Evolutionary conservation across 2,113 vertebrate species (phyloP), one percentile per base, ranked within the genome.

Genomic region (Neogale vison): DNA sequence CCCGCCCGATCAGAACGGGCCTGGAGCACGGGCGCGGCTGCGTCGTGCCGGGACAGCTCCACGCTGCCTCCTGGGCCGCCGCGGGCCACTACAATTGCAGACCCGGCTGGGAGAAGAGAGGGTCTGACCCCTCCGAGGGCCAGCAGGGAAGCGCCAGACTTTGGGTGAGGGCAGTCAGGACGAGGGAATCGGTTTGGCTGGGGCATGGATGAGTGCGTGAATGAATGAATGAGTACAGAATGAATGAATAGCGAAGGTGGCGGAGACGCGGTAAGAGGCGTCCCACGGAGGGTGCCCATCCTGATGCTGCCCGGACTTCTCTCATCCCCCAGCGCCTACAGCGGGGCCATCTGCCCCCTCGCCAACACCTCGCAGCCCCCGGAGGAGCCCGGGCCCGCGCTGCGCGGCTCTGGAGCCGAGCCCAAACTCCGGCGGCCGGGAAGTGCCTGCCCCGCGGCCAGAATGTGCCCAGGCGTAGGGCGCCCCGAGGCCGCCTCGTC

Each of bases 41-140:
- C 59, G 50, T 97, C 67, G n/a, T 96, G 96, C 97, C 20, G 63
- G 89, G 86, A 84, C 96, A 97, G 95, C 97, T 97, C 95, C 92
- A 81, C 71, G 79, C 92, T 81, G 81, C 81, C 93, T 96, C 90
- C 76, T 6, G 6, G 79, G 95, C 95, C 88, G 36, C 31, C 9
- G 1, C 67, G 20, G 45, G 79, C 90, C 72, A 36, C 88, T 52
- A 17, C 83, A 52, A 15, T 15, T 39, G 83, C 29, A 52, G 50
- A 90, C 72, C n/a, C 7, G 7, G 36, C 55, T 4, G 87, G 13
- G 15, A 45, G 17, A 29, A 74, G 14, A 29, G 18, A 23, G 15
- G 31, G n/a, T 24, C 77, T 55, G 88, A 63, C 26, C 12, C 74
- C 77, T 39, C 63, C 50, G 29, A 45, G 34, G 88, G 14, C 34